phyloP scores from a whole-genome alignment of 2,888 invertebrate species.

The Eupsilia transversa region DNA sequence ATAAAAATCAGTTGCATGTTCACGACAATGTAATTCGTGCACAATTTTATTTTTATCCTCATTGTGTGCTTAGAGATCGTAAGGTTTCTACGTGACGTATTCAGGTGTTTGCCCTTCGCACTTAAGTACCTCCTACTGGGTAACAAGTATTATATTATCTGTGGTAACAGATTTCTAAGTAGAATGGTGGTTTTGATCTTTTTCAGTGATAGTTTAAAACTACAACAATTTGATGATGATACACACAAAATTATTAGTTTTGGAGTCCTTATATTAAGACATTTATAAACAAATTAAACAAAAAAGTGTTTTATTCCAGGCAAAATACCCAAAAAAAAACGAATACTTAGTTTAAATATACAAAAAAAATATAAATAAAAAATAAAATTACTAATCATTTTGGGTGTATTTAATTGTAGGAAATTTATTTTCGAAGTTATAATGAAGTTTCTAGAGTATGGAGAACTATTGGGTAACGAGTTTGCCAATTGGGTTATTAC shows the following conservation, averaged over 20 bases:
- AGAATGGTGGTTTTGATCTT: not conserved
- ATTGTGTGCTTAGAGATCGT: slow-evolving; percentile 22
- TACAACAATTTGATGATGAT: not conserved
- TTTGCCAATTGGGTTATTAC: not conserved
- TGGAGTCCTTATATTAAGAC: not conserved
- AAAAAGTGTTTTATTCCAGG: too few species aligned
- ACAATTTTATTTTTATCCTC: slow-evolving; percentile 40
- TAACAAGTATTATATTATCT: too few species aligned
- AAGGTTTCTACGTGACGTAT: slow-evolving; percentile 44
- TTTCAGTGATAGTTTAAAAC: not conserved
- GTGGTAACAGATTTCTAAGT: slow-evolving; percentile 7
- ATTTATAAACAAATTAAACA: too few species aligned
- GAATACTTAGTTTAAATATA: too few species aligned
- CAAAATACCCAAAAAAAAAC: too few species aligned
- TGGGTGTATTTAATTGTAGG: too few species aligned
- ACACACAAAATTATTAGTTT: not conserved
- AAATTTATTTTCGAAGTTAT: not conserved
- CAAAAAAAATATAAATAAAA: too few species aligned
- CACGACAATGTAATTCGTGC: slow-evolving; percentile 42
- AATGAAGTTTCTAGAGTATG: not conserved
- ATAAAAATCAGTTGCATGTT: slow-evolving; percentile 54
- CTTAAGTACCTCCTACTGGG: not conserved
- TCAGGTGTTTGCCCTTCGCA: slow-evolving; percentile 21
- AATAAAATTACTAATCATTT: not conserved
- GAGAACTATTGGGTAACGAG: not conserved